A percentile compares a stretch with the other conserved stretches of the same genome.
Conservation (phyloP, 2,888 invertebrate genomes). For the Zelleria hepariella region DNA sequence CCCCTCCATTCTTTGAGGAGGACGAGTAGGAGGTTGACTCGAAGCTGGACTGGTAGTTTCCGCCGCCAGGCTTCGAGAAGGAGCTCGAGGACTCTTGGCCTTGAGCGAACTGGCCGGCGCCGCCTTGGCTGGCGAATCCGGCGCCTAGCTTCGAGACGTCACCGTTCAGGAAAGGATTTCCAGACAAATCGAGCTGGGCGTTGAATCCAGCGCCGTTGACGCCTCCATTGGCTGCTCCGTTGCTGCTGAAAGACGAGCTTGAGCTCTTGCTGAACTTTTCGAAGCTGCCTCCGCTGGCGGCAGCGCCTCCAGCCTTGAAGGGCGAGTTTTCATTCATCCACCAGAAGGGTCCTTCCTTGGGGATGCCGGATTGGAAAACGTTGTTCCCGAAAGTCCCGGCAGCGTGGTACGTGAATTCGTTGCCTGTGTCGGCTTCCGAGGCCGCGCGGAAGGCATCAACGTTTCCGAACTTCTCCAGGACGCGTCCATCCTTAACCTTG, state of each 20-base stretch:
- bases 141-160: constrained; percentile 29
- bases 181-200: constrained; percentile 27
- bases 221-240: constrained; percentile 17
- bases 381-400: constrained; percentile 35
- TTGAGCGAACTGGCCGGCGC: constrained; percentile 8
- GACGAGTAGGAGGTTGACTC: constrained; percentile 39
- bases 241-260: constrained; percentile 34
- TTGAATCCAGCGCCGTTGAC: constrained; percentile 20
- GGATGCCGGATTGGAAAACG: constrained; percentile 37
- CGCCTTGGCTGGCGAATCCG: constrained; percentile 6
- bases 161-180: constrained; percentile 46
- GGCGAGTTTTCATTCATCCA: constrained; percentile 74
- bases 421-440: constrained; percentile 32
- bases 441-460: constrained; percentile 48
- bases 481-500: constrained; percentile 57
- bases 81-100: background rate
- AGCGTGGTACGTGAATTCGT: constrained; percentile 52
- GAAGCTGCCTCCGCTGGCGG: constrained; percentile 35
- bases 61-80: constrained; percentile 4
- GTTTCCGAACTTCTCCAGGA: constrained; percentile 55
- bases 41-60: constrained; percentile 30
- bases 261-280: constrained; percentile 50
- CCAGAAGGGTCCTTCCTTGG: constrained; percentile 66
- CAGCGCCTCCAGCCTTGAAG: constrained; percentile 48
- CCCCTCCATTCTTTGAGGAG: constrained; percentile 29